Evolutionary conservation across 2,797 vertebrate species (phyloP).

Genomic region (Hybognathus amarus): DNA sequence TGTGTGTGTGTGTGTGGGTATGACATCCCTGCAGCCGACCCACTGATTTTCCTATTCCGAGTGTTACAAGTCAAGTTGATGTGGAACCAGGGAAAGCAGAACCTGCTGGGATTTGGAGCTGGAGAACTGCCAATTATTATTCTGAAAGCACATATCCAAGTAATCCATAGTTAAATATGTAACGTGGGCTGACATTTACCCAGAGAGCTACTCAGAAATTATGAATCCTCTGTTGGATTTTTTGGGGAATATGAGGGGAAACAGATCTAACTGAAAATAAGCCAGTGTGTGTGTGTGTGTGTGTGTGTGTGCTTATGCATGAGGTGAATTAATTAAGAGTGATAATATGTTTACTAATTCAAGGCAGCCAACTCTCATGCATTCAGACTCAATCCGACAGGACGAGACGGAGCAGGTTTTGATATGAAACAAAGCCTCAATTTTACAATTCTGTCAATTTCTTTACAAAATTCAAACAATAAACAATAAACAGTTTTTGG

Average conservation of each 20-base stretch:
- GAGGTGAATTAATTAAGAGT: neutral
- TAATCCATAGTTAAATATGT: slow-evolving; percentile 50
- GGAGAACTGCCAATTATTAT: slow-evolving; percentile 44
- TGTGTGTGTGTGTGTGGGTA: neutral
- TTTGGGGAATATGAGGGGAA: slow-evolving; percentile 24
- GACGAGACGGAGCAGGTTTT: no score
- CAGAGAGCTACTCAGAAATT: slow-evolving; percentile 43
- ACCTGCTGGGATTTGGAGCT: slow-evolving; percentile 32
- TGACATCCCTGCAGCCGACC: slow-evolving; percentile 1
- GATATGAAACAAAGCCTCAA: no score
- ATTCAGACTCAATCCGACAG: no score
- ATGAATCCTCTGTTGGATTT: slow-evolving; percentile 32
- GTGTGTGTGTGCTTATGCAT: neutral
- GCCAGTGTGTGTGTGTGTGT: neutral
- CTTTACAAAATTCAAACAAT: no score
- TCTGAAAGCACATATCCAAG: slow-evolving; percentile 33
- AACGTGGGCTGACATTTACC: slow-evolving; percentile 41
- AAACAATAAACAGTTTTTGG: no score
- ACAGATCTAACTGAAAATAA: slow-evolving; percentile 10
- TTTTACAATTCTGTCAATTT: no score
- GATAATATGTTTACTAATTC: neutral
- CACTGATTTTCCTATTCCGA: slow-evolving; percentile 5
- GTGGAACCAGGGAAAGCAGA: slow-evolving; percentile 2
- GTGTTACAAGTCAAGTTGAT: slow-evolving; percentile 23
- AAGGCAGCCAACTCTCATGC: no score